These are phyloP conservation scores for Dasyurus viverrinus DNA, from an alignment of 2,113 vertebrate species.

Conservation along the genomic window DNA sequence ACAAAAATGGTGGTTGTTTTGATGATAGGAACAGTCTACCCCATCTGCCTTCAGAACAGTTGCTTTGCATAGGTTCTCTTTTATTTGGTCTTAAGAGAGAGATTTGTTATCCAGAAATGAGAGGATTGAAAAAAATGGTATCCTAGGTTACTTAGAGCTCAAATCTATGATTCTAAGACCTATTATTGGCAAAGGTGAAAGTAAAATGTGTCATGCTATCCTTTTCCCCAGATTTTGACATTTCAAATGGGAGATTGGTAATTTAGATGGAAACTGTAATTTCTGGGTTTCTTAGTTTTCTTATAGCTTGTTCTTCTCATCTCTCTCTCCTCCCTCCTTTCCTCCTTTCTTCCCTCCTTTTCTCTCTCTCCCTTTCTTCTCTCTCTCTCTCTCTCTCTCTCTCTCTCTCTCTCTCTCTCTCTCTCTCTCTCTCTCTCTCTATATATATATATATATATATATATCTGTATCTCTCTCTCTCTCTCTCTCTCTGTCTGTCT, in stretches of 20 bases:
- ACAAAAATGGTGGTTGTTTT: constrained; percentile 35
- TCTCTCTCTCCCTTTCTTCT: too few species aligned
- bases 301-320: background rate
- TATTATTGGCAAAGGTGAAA: background rate
- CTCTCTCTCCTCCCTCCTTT: too few species aligned
- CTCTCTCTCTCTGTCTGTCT: too few species aligned
- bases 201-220: background rate
- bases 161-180: background rate
- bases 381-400: too few species aligned
- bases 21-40: constrained; percentile 6
- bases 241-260: background rate
- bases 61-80: background rate
- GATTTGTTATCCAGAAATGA: background rate
- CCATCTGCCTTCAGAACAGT: background rate
- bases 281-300: background rate
- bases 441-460: rapidly evolving
- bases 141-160: background rate
- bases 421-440: too few species aligned
- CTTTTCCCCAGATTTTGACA: background rate
- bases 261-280: constrained; percentile 5
- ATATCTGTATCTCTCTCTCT: too few species aligned
- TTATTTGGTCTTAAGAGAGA: background rate
- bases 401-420: too few species aligned
- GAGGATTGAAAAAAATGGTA: background rate
- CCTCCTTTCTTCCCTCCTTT: too few species aligned